Evolutionary conservation across 64 coral and sea anemone species (phyloP), one percentile per base, ranked within the genome.

Genomic region (Exaiptasia diaphana): DNA sequence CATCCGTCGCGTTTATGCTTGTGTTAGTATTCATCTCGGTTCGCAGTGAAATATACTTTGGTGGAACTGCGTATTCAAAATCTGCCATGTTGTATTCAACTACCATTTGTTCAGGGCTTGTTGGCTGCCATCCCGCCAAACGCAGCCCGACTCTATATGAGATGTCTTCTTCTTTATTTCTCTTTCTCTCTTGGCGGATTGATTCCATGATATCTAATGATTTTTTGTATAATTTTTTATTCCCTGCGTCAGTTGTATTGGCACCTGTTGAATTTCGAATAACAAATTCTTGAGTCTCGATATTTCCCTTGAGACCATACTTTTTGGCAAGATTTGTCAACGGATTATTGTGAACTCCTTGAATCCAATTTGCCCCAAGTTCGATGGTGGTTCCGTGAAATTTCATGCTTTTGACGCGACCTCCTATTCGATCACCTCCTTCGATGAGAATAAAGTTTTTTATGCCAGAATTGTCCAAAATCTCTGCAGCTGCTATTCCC

Each of bases 341-440:
- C 5, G 89, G 89, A 67, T 91, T 91, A 11, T 45, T 34, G 30
- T 85, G 78, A 18, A 60, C 11, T 39, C 89, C 89, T 72, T 91
- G 89, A 27, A 91, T 79, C 89, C 89, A 91, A 67, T 91, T 91
- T 63, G 89, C 89, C 18, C 89, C 89, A 26, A 85, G 41, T 57
- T 80, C 89, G 39, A 91, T 79, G 0, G 82, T 91, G 20, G 64
- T 68, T 22, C 57, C 46, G 29, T 79, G 64, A 31, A 85, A 85
- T 30, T 58, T 13, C 30, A 42, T 50, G 4, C 79, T 76, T 28
- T 69, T 78, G 14, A 91, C 54, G 38, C 89, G 61, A 6, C 89
- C 89, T 3, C 89, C 89, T 46, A 86, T 85, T 22, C 68, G 56
- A 12, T 86, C 82, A 20, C 46, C 45, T 10, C 81, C 89, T 77